Conservation (phyloP, 1,140 invertebrate species). For the Centruroides sculpturatus region DNA sequence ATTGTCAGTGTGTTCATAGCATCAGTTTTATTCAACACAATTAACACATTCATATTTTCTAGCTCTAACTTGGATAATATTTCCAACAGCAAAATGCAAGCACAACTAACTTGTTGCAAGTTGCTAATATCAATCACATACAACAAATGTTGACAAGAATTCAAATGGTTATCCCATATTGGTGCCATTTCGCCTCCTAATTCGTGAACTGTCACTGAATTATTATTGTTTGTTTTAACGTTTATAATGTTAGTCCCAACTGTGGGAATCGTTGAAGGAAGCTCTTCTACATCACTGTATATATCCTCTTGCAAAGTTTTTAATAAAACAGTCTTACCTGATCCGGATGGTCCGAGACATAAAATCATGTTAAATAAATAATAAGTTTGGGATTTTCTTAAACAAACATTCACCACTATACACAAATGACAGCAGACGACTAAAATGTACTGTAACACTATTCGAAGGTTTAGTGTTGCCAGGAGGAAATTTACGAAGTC, state of each 20-base stretch:
- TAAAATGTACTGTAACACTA: too few relatives aligned
- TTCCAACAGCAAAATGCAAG: constrained; percentile 19
- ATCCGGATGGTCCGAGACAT: constrained; percentile 56
- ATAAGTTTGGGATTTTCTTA: too few relatives aligned
- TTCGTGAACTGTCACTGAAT: constrained; percentile 2
- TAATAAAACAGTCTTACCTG: constrained; percentile 64
- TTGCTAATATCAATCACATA: constrained; percentile 20
- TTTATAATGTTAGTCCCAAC: constrained; percentile 50
- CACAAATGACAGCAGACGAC: too few relatives aligned
- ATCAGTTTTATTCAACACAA: constrained; percentile 66
- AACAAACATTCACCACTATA: too few relatives aligned
- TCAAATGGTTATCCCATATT: constrained; percentile 10
- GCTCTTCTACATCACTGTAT: constrained; percentile 1
- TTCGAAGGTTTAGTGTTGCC: too few relatives aligned
- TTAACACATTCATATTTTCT: constrained; percentile 33
- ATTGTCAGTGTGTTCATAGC: constrained; percentile 65
- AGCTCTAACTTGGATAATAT: constrained; percentile 28
- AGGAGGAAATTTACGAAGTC: too few relatives aligned
- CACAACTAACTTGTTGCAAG: constrained; percentile 20
- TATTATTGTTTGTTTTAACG: neutral
- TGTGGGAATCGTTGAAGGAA: constrained; percentile 49
- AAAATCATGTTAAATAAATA: constrained; percentile 25
- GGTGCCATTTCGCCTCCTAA: constrained; percentile 13
- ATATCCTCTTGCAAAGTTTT: constrained; percentile 51
- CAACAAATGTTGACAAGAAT: neutral